These are phyloP conservation scores for Cricetomys ansorgei DNA, from an alignment of 2,113 vertebrate species.

Conservation along the genomic window DNA sequence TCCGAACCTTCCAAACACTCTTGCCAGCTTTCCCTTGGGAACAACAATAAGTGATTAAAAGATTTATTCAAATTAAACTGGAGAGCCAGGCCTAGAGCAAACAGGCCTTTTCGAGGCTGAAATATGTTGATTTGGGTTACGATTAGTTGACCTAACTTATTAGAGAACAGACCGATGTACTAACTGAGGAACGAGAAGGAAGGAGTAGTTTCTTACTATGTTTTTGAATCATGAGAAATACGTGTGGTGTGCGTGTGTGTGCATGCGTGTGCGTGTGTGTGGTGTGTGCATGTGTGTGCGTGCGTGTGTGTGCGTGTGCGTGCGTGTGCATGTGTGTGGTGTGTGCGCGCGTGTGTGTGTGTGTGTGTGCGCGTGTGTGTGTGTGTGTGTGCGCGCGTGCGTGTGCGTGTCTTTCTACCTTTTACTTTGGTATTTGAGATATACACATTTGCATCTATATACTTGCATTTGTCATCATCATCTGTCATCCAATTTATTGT, in stretches of 20 bases:
- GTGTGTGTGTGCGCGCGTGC: neutral
- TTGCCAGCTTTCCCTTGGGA: conserved; percentile 41
- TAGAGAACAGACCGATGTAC: neutral
- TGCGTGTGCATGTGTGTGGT: neutral
- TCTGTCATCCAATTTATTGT: neutral
- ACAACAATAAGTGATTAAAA: conserved; percentile 52
- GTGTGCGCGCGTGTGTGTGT: neutral
- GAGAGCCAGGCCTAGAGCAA: conserved; percentile 48
- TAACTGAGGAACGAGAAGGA: conserved; percentile 17
- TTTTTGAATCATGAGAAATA: conserved; percentile 6
- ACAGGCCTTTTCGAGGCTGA: conserved; percentile 19
- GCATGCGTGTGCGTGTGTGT: neutral
- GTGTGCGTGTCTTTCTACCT: neutral
- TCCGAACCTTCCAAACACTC: conserved; percentile 43
- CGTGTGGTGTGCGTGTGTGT: neutral
- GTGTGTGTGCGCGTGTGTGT: neutral
- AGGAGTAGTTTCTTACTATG: conserved; percentile 33
- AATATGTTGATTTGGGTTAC: conserved; percentile 46
- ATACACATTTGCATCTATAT: neutral
- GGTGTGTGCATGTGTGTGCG: neutral
- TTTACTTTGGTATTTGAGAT: conserved; percentile 43
- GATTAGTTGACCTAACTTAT: conserved; percentile 53
- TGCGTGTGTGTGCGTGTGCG: too few relatives aligned
- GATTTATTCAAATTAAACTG: conserved; percentile 64
- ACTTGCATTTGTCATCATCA: neutral